These are phyloP conservation scores for Gymnocheta viridis DNA, from an alignment of 2,888 invertebrate genomes.

Conservation along the genomic window DNA sequence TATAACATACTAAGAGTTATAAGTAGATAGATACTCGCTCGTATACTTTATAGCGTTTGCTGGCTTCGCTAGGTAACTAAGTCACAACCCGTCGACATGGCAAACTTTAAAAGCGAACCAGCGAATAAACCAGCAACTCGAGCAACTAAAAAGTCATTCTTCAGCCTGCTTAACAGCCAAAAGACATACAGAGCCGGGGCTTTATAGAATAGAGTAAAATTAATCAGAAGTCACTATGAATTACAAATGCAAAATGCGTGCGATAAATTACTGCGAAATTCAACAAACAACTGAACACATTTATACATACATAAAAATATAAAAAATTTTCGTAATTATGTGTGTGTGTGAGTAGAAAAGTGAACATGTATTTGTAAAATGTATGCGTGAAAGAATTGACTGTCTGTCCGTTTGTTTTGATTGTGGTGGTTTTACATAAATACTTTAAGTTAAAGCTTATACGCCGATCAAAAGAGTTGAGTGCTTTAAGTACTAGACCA, in stretches of 20 bases:
- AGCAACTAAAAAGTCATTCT: constrained; percentile 1
- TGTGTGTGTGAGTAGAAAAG: background rate
- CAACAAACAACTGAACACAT: constrained; percentile 55
- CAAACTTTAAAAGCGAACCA: constrained; percentile 7
- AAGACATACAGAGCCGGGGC: constrained; percentile 17
- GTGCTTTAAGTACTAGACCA: constrained; percentile 51
- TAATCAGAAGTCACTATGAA: constrained; percentile 78
- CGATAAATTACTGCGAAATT: constrained; percentile 80
- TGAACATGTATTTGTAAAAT: background rate
- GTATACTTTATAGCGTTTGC: constrained; percentile 41
- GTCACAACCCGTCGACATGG: constrained; percentile 28
- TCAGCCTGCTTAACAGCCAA: constrained; percentile 45
- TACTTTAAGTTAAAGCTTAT: constrained; percentile 58
- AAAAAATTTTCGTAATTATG: no score
- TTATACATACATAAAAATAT: background rate
- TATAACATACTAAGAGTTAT: constrained; percentile 16
- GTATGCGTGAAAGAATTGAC: constrained; percentile 12
- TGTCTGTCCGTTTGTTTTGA: constrained; percentile 20
- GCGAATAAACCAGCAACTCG: background rate
- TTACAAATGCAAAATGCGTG: constrained; percentile 81
- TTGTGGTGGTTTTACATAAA: constrained; percentile 55
- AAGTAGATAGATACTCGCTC: constrained; percentile 5
- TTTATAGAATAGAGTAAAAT: constrained; percentile 72
- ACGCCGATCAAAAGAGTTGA: constrained; percentile 66
- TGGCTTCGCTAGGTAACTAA: constrained; percentile 47